phyloP scores from a whole-genome alignment of 2,113 vertebrate genomes.

The Connochaetes taurinus region DNA sequence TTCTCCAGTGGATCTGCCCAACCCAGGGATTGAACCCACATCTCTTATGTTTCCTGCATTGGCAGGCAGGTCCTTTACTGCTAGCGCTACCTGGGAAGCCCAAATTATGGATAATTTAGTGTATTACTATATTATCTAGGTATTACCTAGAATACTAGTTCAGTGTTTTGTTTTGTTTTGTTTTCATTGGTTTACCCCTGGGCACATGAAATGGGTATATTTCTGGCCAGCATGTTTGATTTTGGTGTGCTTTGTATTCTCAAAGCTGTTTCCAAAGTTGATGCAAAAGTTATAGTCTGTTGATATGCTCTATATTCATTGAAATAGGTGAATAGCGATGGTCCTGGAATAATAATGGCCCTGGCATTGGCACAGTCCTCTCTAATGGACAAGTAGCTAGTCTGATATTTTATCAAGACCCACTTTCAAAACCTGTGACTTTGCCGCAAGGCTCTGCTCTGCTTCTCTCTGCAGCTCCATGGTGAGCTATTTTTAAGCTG shows the following conservation, averaged over 20 bases:
- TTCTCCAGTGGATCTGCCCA: background rate
- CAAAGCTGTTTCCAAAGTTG: background rate
- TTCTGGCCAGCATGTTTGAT: background rate
- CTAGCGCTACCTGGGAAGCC: background rate
- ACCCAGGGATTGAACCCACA: background rate
- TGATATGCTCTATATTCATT: background rate
- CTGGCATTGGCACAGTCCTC: background rate
- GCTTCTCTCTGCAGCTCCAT: constrained; percentile 43
- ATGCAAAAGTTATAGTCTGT: background rate
- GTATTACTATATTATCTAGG: background rate
- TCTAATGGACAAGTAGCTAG: background rate
- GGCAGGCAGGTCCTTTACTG: background rate
- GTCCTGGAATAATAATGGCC: constrained; percentile 5
- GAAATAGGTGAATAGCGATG: background rate
- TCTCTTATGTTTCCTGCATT: background rate
- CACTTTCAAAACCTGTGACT: constrained; percentile 67
- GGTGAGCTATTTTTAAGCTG: constrained; percentile 65
- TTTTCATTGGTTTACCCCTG: background rate
- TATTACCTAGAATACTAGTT: background rate
- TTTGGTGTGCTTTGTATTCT: background rate
- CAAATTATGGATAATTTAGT: background rate
- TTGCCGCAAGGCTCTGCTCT: constrained; percentile 50
- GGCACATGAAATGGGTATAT: background rate
- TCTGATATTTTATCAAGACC: constrained; percentile 59
- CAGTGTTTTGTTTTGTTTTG: background rate